Conservation (phyloP, 2,113 vertebrate genomes). For the Alectura lathami region DNA sequence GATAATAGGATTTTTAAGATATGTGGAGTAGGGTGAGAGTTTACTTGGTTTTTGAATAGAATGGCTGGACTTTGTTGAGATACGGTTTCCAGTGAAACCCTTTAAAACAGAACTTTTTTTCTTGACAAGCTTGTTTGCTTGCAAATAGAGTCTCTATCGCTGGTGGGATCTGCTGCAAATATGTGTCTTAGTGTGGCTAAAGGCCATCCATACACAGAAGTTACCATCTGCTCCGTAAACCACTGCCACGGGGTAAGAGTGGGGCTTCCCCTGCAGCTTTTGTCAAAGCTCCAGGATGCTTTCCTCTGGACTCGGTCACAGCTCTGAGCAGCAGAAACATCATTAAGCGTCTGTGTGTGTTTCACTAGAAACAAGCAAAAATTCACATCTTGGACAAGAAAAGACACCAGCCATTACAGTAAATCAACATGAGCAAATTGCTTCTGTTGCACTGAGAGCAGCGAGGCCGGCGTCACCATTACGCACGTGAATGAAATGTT, state of each 20-base stretch:
- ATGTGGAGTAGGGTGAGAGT: not conserved
- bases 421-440: not conserved
- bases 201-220: slow-evolving; percentile 35
- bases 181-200: slow-evolving; percentile 59
- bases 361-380: not conserved
- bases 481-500: not conserved
- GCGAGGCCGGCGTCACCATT: not conserved
- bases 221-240: slow-evolving; percentile 71
- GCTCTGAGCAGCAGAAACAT: not conserved
- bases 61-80: not conserved
- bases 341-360: rapidly evolving
- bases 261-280: not conserved
- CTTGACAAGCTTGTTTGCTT: not conserved
- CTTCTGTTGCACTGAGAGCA: not conserved
- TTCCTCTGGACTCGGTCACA: not conserved
- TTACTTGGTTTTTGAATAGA: slow-evolving; percentile 30
- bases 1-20: slow-evolving; percentile 45
- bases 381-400: not conserved
- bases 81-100: not conserved
- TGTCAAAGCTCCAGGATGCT: not conserved
- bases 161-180: slow-evolving; percentile 66
- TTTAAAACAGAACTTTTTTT: not conserved
- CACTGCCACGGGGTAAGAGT: slow-evolving; percentile 36
- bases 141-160: slow-evolving; percentile 59
- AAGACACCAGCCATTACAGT: not conserved